Percentiles rank a stretch among this genome's conserved stretches.
phyloP scores from a whole-genome alignment of 2,888 invertebrate species.

The Zygothrica quintamaculata region DNA sequence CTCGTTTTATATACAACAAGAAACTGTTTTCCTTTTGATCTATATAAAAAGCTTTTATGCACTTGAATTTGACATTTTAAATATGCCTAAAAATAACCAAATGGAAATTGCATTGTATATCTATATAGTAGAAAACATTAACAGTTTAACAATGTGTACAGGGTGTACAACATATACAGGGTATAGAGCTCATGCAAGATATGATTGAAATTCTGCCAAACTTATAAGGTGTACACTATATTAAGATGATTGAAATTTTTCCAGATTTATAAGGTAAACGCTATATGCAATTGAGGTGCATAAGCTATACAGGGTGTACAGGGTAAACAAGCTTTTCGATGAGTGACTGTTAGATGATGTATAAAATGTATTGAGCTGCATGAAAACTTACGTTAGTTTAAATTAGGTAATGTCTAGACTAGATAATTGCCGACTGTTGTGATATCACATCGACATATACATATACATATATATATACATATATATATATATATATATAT shows the following conservation, averaged over 20 bases:
- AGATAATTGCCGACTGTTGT: conserved; percentile 34
- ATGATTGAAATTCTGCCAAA: too few relatives aligned
- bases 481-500: conserved; percentile 13
- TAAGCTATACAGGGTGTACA: too few relatives aligned
- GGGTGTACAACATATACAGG: conserved; percentile 19
- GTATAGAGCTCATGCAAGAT: too few relatives aligned
- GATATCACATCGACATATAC: conserved; percentile 25
- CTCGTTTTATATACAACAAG: background rate
- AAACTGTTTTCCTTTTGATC: conserved; percentile 5
- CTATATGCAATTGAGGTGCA: too few relatives aligned
- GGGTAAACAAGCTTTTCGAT: too few relatives aligned
- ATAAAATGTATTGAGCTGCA: too few relatives aligned
- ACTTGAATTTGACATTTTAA: conserved; percentile 70
- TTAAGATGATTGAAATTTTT: too few relatives aligned
- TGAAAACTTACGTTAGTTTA: conserved; percentile 66
- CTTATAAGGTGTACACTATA: too few relatives aligned
- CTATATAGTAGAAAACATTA: too few relatives aligned
- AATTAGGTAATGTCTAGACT: conserved; percentile 63
- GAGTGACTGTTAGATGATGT: too few relatives aligned
- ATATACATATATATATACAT: conserved; percentile 18
- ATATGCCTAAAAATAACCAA: conserved; percentile 57
- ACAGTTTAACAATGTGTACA: too few relatives aligned
- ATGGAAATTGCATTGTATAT: conserved; percentile 40
- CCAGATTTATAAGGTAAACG: too few relatives aligned
- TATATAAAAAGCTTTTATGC: conserved; percentile 37